phyloP scores from a whole-genome alignment of 2,888 invertebrate species.

The Cheiracanthium punctorium region DNA sequence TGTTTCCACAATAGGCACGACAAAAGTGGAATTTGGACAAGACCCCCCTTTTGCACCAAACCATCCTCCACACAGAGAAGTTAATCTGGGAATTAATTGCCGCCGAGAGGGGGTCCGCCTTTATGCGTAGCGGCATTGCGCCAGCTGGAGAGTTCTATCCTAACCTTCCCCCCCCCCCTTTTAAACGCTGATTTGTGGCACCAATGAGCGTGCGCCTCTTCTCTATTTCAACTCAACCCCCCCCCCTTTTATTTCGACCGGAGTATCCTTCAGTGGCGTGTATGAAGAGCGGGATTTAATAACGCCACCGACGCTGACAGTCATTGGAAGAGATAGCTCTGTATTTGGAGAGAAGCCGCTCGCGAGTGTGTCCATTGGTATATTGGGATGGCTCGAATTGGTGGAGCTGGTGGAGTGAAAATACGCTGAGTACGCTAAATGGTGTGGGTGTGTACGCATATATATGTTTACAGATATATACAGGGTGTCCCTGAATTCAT shows the following conservation, averaged over 20 bases:
- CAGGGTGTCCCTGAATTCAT: no score
- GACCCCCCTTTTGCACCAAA: background rate
- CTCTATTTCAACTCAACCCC: no score
- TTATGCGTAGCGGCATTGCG: conserved; percentile 34
- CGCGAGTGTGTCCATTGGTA: background rate
- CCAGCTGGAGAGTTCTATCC: conserved; percentile 62
- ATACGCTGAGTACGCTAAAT: no score
- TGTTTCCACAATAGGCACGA: no score
- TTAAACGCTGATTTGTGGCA: conserved; percentile 61
- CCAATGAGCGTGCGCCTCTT: conserved; percentile 56
- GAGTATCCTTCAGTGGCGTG: conserved; percentile 13
- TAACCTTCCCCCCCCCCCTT: background rate
- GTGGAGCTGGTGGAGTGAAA: no score
- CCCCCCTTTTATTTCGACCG: background rate
- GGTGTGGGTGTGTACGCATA: no score
- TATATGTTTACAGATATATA: no score
- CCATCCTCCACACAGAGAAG: conserved; percentile 21
- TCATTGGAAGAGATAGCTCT: conserved; percentile 33
- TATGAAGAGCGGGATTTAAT: conserved; percentile 65
- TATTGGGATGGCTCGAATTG: background rate
- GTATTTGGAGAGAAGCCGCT: background rate
- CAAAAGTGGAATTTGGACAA: background rate
- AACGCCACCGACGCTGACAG: conserved; percentile 58
- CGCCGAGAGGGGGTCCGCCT: conserved; percentile 26
- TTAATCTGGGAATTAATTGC: conserved; percentile 69